Conservation (phyloP, 2,888 invertebrate genomes). For the Rhimphoctona megacephalus region DNA sequence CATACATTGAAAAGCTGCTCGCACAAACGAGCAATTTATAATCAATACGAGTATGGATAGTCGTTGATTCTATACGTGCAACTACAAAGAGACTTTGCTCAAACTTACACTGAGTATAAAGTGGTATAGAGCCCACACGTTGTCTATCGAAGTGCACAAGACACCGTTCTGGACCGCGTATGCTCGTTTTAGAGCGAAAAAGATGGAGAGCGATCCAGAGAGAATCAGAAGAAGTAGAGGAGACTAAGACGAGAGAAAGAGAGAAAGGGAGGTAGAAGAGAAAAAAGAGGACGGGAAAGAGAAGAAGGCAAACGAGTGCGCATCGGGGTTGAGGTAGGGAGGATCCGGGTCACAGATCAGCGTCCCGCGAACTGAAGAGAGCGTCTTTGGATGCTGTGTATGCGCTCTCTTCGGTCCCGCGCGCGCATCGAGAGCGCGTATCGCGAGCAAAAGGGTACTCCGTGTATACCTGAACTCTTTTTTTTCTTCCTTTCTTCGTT, state of each 20-base stretch:
- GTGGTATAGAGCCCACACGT: constrained; percentile 43
- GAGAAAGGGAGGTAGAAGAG: constrained; percentile 45
- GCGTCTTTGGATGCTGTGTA: constrained; percentile 73
- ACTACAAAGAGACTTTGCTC: constrained; percentile 34
- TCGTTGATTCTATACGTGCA: constrained; percentile 19
- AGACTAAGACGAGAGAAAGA: constrained; percentile 9
- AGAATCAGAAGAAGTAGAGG: constrained; percentile 45
- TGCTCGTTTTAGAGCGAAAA: constrained; percentile 50
- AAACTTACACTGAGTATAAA: constrained; percentile 38
- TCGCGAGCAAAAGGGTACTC: constrained; percentile 82
- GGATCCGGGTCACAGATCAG: constrained; percentile 85
- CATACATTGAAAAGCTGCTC: constrained; percentile 11
- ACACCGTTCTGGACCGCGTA: constrained; percentile 60
- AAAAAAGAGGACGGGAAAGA: constrained; percentile 70
- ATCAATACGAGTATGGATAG: constrained; percentile 49
- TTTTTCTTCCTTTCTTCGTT: constrained; percentile 50
- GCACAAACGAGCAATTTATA: constrained; percentile 45
- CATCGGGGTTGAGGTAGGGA: constrained; percentile 82
- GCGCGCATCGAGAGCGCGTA: constrained; percentile 82
- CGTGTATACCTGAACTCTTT: constrained; percentile 70
- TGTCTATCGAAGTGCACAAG: constrained; percentile 49
- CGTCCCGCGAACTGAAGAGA: constrained; percentile 81
- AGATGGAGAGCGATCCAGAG: constrained; percentile 49
- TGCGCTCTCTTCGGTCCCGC: constrained; percentile 72
- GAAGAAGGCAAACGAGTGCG: constrained; percentile 78